These are phyloP conservation scores for Apostichopus californicus DNA, from an alignment of 35 echinoderm and acorn worm genomes.

Conservation along the genomic window DNA sequence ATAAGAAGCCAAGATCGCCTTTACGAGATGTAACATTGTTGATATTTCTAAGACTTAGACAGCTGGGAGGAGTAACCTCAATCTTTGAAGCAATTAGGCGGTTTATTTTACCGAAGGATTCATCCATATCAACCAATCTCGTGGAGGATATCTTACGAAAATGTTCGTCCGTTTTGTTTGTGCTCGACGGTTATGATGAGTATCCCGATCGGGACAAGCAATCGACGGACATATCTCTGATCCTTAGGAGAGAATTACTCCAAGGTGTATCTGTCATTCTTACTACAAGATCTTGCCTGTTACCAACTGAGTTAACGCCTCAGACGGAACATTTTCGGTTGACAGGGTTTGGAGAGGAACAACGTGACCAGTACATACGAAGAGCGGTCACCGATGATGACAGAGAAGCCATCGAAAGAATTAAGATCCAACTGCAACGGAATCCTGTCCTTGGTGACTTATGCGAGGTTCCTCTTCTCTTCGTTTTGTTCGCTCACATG, in stretches of 20 bases:
- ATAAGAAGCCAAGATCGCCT: not conserved
- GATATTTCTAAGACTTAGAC: not conserved
- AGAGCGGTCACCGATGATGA: not conserved
- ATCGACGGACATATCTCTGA: not conserved
- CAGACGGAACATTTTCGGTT: not conserved
- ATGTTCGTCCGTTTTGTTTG: not conserved
- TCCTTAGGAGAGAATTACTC: not conserved
- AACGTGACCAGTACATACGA: not conserved
- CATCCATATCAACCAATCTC: not conserved
- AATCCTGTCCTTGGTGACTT: not conserved
- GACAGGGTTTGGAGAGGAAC: not conserved
- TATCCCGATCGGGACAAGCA: not conserved
- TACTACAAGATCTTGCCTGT: not conserved
- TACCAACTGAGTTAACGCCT: not conserved
- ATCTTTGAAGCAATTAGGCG: not conserved
- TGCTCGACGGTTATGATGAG: slow-evolving; percentile 1
- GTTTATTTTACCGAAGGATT: not conserved
- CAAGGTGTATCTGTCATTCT: not conserved
- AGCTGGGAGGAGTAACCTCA: not conserved
- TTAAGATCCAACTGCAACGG: not conserved
- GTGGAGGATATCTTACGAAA: not conserved
- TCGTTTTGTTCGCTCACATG: not conserved
- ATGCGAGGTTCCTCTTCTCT: not conserved
- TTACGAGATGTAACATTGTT: not conserved
- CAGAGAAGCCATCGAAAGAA: not conserved